Conservation (phyloP, 1,140 invertebrate species). For the Magallana angulata region DNA sequence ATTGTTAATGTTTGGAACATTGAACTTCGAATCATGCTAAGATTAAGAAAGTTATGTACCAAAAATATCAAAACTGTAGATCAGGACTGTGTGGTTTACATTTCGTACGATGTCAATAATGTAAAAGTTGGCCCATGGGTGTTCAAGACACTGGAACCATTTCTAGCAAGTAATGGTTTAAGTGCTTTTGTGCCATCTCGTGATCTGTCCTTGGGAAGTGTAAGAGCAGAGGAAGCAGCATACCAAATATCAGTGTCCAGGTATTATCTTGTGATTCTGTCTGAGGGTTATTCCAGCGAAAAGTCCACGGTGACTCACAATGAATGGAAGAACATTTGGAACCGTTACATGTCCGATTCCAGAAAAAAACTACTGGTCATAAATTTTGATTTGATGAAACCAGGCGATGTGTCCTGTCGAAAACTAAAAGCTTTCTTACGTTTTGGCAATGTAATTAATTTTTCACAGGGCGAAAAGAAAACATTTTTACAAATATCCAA, state of each 20-base stretch:
- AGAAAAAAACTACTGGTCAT: conserved; percentile 4
- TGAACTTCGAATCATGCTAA: not conserved
- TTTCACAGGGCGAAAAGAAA: not conserved
- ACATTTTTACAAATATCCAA: not conserved
- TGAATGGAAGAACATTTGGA: not conserved
- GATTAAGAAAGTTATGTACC: not conserved
- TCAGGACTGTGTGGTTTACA: conserved; percentile 2
- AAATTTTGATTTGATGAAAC: not conserved
- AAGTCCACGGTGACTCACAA: not conserved
- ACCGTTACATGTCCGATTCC: not conserved
- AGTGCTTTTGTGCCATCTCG: not conserved
- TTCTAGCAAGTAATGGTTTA: not conserved
- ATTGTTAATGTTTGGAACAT: not conserved
- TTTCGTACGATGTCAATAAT: not conserved
- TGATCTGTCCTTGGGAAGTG: not conserved
- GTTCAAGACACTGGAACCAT: not conserved
- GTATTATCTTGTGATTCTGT: not conserved
- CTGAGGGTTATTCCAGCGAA: not conserved
- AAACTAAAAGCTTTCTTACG: not conserved
- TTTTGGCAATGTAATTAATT: conserved; percentile 7
- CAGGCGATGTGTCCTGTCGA: not conserved
- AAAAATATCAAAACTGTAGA: not conserved
- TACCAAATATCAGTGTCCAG: not conserved
- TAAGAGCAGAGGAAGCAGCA: not conserved
- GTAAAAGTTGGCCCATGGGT: not conserved